phyloP scores from a whole-genome alignment of 2,113 vertebrate genomes.

The Leptosomus discolor region DNA sequence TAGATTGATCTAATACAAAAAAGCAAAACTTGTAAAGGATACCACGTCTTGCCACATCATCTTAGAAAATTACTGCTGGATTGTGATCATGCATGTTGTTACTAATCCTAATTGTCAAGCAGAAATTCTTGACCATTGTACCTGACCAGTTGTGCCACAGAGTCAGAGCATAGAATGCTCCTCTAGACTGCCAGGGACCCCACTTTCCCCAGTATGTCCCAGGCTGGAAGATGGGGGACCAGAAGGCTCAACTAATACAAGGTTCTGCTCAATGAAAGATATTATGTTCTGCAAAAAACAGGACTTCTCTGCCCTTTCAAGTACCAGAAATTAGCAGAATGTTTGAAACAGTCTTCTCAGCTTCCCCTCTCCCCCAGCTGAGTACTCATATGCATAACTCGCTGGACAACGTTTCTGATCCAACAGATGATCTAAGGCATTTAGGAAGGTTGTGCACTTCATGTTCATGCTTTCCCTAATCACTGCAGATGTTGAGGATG shows the following conservation, averaged over 20 bases:
- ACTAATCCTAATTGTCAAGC: rapidly evolving
- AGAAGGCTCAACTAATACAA: background rate
- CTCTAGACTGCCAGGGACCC: background rate
- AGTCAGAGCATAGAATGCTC: background rate
- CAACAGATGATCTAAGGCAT: background rate
- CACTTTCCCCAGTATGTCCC: background rate
- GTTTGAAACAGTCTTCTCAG: background rate
- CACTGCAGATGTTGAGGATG: background rate
- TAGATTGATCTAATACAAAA: background rate
- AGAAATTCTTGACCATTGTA: background rate
- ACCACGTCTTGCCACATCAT: background rate
- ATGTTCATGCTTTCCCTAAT: background rate
- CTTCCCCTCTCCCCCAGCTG: background rate
- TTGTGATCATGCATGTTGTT: background rate
- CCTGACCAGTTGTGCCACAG: background rate
- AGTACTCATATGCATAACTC: background rate
- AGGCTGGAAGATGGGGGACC: background rate
- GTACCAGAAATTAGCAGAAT: background rate
- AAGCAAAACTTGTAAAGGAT: background rate
- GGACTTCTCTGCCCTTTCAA: background rate
- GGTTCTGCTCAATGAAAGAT: background rate
- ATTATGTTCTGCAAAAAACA: background rate
- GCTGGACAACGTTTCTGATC: background rate
- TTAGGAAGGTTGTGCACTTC: background rate
- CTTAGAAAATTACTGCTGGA: background rate